Percentiles rank a stretch among this genome's conserved stretches.
These are phyloP conservation scores for Drosophila busckii DNA, from an alignment of 1,140 invertebrate species.

Conservation along the genomic window DNA sequence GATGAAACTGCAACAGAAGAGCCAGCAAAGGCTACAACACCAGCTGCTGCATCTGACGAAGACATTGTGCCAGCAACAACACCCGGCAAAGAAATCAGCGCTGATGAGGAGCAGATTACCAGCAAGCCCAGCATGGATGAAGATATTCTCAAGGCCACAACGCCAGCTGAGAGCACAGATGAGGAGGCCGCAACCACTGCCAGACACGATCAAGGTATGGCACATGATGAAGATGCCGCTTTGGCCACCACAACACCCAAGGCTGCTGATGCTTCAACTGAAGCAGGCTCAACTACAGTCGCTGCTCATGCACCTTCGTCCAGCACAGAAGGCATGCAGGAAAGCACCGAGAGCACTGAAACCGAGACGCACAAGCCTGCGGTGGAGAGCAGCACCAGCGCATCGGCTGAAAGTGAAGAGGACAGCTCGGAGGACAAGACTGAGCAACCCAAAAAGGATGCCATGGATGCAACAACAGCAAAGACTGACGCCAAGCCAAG, in stretches of 20 bases:
- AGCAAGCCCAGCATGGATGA: no score
- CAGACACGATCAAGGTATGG: neutral
- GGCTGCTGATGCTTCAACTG: constrained; percentile 21
- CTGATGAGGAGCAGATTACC: no score
- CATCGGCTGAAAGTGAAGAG: constrained; percentile 23
- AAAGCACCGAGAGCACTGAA: neutral
- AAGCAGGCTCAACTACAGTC: constrained; percentile 11
- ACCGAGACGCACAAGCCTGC: constrained; percentile 9
- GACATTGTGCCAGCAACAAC: constrained; percentile 2
- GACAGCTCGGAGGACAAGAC: constrained; percentile 19
- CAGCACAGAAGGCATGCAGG: constrained; percentile 26
- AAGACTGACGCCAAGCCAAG: constrained; percentile 30
- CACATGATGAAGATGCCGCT: neutral
- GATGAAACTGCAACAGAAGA: neutral
- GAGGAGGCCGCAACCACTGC: no score
- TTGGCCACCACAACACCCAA: constrained; percentile 34
- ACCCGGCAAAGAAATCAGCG: neutral
- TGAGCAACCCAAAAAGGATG: constrained; percentile 14
- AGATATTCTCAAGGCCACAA: neutral
- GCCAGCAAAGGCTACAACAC: constrained; percentile 1
- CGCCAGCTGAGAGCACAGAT: no score
- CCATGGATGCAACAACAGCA: constrained; percentile 27
- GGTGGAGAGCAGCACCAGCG: constrained; percentile 18
- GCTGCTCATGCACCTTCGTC: constrained; percentile 18
- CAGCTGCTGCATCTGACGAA: neutral